Percentiles rank a stretch among this genome's conserved stretches.
phyloP scores from a whole-genome alignment of 2,797 vertebrate genomes.

The Tympanoctomys barrerae region DNA sequence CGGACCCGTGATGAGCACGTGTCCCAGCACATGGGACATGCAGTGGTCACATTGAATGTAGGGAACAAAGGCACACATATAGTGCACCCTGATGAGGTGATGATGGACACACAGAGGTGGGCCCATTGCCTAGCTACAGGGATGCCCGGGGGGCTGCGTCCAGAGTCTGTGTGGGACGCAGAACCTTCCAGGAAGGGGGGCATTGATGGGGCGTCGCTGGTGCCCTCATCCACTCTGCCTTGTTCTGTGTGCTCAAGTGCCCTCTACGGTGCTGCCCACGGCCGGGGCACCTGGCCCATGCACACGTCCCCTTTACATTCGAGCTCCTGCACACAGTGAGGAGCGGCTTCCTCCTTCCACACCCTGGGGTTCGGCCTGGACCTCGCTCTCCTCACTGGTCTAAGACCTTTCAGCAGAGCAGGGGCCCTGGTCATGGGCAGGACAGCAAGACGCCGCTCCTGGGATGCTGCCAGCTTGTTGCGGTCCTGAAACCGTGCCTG shows the following conservation, averaged over 20 bases:
- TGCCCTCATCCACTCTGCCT: background rate
- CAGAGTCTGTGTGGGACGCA: rapidly evolving
- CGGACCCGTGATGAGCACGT: too few relatives aligned
- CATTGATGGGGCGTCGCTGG: rapidly evolving
- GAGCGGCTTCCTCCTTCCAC: background rate
- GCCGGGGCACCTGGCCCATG: background rate
- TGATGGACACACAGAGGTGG: background rate
- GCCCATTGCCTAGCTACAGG: background rate
- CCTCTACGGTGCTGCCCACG: background rate
- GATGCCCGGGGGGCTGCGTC: rapidly evolving
- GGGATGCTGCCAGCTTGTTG: too few relatives aligned
- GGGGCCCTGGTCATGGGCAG: background rate
- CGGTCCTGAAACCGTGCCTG: rapidly evolving
- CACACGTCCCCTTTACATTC: too few relatives aligned
- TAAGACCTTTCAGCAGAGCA: rapidly evolving
- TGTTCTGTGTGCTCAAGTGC: background rate
- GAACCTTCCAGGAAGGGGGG: background rate
- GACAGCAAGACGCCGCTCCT: background rate
- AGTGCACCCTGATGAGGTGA: background rate
- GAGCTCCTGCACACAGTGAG: background rate
- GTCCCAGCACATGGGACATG: rapidly evolving
- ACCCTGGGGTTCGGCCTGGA: rapidly evolving
- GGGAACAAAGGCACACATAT: background rate
- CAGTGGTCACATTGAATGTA: background rate
- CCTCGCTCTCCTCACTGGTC: too few relatives aligned